Percentiles rank a stretch among this genome's conserved stretches.
phyloP scores from a whole-genome alignment of 2,113 vertebrate species.

The Dasyurus viverrinus region DNA sequence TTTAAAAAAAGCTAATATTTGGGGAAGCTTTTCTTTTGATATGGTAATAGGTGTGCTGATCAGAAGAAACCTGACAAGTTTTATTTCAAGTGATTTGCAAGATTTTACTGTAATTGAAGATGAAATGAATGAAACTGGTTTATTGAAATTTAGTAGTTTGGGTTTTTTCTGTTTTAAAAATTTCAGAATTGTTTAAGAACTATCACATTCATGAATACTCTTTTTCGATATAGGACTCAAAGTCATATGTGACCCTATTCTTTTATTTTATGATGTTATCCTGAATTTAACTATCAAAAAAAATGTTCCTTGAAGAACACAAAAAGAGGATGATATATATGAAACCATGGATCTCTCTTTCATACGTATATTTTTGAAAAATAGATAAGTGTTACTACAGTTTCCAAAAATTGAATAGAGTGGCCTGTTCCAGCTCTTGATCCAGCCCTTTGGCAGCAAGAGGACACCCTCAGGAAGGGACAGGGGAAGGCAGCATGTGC shows the following conservation, averaged over 20 bases:
- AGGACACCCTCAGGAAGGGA: background rate
- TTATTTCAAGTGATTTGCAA: background rate
- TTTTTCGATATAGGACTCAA: background rate
- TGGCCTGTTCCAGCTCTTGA: background rate
- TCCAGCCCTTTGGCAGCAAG: background rate
- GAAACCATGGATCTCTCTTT: no score
- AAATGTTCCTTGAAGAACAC: no score
- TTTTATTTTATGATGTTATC: background rate
- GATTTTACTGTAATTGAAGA: background rate
- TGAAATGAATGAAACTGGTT: background rate
- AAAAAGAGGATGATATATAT: no score
- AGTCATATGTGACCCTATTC: background rate
- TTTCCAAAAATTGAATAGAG: background rate
- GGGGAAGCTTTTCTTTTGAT: no score
- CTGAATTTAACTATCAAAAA: no score
- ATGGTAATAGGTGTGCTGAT: no score
- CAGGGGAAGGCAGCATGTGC: background rate
- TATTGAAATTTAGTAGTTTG: rapidly evolving
- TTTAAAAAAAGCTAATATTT: no score
- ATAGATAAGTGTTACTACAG: background rate
- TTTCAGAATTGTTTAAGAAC: background rate
- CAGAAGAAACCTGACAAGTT: background rate
- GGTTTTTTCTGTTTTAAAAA: background rate
- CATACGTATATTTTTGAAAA: background rate
- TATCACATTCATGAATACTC: background rate